Evolutionary conservation across 2,113 vertebrate species (phyloP).

Genomic region (Forbesichthys agassizii): DNA sequence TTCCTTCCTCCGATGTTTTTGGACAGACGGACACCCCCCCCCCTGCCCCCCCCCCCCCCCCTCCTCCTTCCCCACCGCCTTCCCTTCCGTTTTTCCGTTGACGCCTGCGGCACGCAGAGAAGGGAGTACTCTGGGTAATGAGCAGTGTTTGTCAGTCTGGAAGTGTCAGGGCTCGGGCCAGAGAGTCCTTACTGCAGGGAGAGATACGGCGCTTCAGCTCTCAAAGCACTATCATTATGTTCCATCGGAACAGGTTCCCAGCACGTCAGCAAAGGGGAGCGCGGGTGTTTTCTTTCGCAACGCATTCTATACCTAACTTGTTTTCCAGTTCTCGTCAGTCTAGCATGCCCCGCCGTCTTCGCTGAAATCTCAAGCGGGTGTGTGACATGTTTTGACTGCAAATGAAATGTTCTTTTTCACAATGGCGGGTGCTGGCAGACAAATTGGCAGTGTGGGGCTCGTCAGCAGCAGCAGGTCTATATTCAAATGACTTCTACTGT

Average conservation of each 20-base stretch:
- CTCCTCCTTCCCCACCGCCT: neutral
- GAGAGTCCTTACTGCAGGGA: constrained; percentile 41
- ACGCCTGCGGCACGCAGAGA: constrained; percentile 48
- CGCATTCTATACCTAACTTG: constrained; percentile 34
- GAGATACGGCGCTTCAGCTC: constrained; percentile 28
- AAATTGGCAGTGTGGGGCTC: constrained; percentile 56
- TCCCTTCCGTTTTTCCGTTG: constrained; percentile 30
- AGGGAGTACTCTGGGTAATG: constrained; percentile 54
- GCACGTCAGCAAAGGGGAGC: constrained; percentile 38
- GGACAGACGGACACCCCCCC: too few relatives aligned
- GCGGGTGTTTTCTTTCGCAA: constrained; percentile 35
- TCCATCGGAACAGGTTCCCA: constrained; percentile 52
- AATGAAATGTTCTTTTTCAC: constrained; percentile 53
- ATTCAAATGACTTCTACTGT: constrained; percentile 29
- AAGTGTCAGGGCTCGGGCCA: constrained; percentile 36
- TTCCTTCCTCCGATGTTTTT: constrained; percentile 14
- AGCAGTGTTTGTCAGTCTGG: constrained; percentile 63
- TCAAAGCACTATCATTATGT: constrained; percentile 46
- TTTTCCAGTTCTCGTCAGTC: constrained; percentile 56
- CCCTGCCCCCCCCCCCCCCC: neutral
- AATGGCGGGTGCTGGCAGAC: constrained; percentile 28
- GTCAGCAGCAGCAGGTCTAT: constrained; percentile 46
- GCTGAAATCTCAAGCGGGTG: constrained; percentile 43
- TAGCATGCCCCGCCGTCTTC: constrained; percentile 43
- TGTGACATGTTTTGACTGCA: constrained; percentile 61